Percentiles rank a stretch among this genome's conserved stretches.
phyloP scores from a whole-genome alignment of 1,140 invertebrate species.

The Drosophila busckii region DNA sequence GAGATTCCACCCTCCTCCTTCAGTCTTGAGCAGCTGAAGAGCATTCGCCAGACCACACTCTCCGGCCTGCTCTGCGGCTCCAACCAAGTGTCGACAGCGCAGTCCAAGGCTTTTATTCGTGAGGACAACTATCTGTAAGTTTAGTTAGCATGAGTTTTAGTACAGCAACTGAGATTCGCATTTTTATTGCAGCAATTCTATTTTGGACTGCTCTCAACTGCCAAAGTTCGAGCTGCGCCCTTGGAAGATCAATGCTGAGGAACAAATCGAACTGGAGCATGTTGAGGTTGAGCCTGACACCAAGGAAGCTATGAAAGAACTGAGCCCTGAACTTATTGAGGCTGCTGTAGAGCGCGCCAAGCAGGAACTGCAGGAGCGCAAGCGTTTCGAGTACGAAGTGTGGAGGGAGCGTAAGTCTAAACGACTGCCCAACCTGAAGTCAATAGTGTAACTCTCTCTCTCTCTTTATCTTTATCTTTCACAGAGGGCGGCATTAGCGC shows the following conservation, averaged over 20 bases:
- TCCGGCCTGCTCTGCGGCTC: constrained; percentile 78
- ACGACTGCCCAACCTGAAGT: background rate
- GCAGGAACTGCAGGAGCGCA: constrained; percentile 84
- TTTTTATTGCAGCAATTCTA: constrained; percentile 83
- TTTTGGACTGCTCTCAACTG: constrained; percentile 87
- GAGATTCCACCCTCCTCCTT: constrained; percentile 94
- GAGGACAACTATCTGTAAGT: constrained; percentile 92
- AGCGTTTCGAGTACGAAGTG: constrained; percentile 87
- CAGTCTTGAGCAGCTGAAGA: constrained; percentile 87
- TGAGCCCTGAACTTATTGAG: constrained; percentile 80
- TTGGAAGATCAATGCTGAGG: constrained; percentile 41
- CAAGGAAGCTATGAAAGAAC: constrained; percentile 66
- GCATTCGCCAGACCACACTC: constrained; percentile 79
- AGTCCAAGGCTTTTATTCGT: constrained; percentile 92
- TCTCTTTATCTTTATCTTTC: constrained; percentile 35
- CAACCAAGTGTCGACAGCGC: constrained; percentile 81
- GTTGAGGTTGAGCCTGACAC: constrained; percentile 67
- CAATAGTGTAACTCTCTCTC: background rate
- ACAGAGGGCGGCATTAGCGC: constrained; percentile 88
- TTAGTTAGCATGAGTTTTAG: accelerated
- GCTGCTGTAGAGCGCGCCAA: constrained; percentile 87
- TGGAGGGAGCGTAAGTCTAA: constrained; percentile 80
- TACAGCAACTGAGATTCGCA: background rate
- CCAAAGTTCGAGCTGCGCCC: constrained; percentile 81
- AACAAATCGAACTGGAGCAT: constrained; percentile 55